These are phyloP conservation scores for Pao palembangensis DNA, from an alignment of 2,113 vertebrate genomes.

Conservation along the genomic window DNA sequence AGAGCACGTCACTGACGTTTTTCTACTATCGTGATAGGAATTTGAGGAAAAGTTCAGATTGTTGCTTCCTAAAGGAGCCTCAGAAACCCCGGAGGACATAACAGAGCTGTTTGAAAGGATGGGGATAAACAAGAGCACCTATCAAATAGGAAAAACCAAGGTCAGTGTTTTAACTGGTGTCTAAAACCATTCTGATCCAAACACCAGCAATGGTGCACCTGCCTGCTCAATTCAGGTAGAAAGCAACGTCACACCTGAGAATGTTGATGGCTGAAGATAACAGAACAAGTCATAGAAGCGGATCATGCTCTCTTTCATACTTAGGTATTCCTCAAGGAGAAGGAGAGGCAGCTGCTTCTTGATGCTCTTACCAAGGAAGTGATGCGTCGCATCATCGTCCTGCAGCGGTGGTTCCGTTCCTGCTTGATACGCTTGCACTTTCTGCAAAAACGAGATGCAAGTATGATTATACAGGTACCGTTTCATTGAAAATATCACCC, in stretches of 20 bases:
- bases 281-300: background rate
- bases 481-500: background rate
- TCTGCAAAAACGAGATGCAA: slow-evolving; percentile 75
- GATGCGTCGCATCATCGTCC: slow-evolving; percentile 80
- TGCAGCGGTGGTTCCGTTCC: slow-evolving; percentile 89
- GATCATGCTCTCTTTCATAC: background rate
- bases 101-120: slow-evolving; percentile 79
- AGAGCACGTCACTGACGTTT: background rate
- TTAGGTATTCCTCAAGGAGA: slow-evolving; percentile 92
- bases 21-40: slow-evolving; percentile 63
- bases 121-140: slow-evolving; percentile 74
- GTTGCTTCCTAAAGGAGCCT: slow-evolving; percentile 80
- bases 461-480: slow-evolving; percentile 80
- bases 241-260: background rate
- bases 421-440: slow-evolving; percentile 82
- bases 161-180: slow-evolving; percentile 56
- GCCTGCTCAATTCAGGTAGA: background rate
- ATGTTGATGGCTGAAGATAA: background rate
- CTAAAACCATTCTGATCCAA: background rate
- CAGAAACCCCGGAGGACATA: slow-evolving; percentile 78
- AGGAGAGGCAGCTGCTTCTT: slow-evolving; percentile 80
- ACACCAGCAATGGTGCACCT: background rate
- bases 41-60: slow-evolving; percentile 87
- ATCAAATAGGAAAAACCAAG: slow-evolving; percentile 92
- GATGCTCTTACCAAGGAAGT: slow-evolving; percentile 83